phyloP scores from a whole-genome alignment of 2,113 vertebrate genomes.

The Tympanuchus pallidicinctus region DNA sequence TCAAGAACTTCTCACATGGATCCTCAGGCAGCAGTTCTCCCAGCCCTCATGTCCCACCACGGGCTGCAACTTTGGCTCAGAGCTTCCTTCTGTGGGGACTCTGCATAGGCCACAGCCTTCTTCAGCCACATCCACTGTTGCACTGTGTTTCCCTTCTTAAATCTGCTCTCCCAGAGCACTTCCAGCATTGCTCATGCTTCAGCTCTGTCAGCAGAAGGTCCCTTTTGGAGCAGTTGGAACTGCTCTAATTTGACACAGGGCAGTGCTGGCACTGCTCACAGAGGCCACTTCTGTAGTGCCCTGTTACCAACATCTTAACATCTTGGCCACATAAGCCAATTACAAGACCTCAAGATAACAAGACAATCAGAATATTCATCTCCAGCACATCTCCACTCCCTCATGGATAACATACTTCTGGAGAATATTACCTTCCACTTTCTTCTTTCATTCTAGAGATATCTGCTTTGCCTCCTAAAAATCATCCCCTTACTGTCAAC shows the following conservation, averaged over 20 bases:
- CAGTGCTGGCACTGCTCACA: neutral
- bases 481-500: rapidly evolving
- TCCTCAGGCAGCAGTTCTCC: neutral
- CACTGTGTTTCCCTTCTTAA: neutral
- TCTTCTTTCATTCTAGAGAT: neutral
- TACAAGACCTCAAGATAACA: neutral
- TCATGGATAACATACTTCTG: neutral
- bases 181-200: neutral
- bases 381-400: neutral
- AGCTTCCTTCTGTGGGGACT: neutral
- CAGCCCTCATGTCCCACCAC: neutral
- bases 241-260: neutral
- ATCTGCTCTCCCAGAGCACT: neutral
- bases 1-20: too few relatives aligned
- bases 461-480: neutral
- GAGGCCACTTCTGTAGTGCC: neutral
- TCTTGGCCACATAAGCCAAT: neutral
- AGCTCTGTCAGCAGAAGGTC: neutral
- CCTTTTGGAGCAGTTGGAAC: neutral
- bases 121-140: neutral
- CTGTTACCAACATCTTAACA: neutral
- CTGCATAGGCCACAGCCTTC: neutral
- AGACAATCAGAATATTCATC: neutral
- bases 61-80: neutral
- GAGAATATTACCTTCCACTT: neutral